Conservation (phyloP, 1,140 invertebrate species). For the Calephelis virginiensis region DNA sequence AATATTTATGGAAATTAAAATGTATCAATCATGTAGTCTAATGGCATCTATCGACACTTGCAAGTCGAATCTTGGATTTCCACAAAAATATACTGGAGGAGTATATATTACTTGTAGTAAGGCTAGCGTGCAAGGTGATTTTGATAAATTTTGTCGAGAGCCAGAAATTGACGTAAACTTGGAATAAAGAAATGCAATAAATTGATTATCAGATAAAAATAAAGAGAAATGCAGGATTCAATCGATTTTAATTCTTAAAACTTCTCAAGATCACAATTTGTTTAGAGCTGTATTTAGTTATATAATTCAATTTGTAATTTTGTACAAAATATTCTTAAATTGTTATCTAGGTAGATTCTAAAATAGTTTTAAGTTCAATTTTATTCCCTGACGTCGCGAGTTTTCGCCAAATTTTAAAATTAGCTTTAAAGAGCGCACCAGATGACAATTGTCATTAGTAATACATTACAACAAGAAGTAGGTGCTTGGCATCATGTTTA, state of each 20-base stretch:
- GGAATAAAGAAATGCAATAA: not conserved
- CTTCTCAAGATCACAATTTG: slow-evolving; percentile 73
- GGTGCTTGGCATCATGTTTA: too few relatives aligned
- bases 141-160: too few relatives aligned
- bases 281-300: slow-evolving; percentile 53
- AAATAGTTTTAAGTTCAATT: slow-evolving; percentile 5
- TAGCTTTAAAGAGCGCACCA: not conserved
- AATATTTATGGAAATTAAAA: too few relatives aligned
- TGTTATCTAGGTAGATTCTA: slow-evolving; percentile 4
- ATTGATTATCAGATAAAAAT: slow-evolving; percentile 13
- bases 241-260: slow-evolving; percentile 72
- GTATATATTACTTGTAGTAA: too few relatives aligned
- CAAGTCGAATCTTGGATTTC: too few relatives aligned
- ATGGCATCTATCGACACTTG: too few relatives aligned
- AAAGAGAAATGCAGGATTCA: slow-evolving; percentile 48
- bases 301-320: slow-evolving; percentile 68
- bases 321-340: slow-evolving; percentile 72
- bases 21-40: too few relatives aligned
- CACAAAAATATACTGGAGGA: too few relatives aligned
- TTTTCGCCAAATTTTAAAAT: not conserved
- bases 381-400: slow-evolving; percentile 2
- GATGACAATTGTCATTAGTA: too few relatives aligned
- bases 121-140: too few relatives aligned
- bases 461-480: too few relatives aligned
- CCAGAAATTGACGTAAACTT: too few relatives aligned